Evolutionary conservation across 2,113 vertebrate species (phyloP).

Genomic region (Melanocharis versteri): DNA sequence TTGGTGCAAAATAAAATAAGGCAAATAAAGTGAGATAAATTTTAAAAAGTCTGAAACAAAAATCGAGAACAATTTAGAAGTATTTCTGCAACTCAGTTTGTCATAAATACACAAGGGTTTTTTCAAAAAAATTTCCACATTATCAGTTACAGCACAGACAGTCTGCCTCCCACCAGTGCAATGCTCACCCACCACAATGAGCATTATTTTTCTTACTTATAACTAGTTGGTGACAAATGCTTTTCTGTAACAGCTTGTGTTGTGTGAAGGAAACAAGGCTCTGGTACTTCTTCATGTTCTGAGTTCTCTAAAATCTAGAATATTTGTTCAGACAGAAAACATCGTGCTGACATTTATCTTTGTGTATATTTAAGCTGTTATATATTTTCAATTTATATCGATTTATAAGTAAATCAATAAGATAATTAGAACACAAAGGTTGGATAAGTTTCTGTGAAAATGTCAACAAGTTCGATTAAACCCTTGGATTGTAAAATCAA

Average conservation of each 20-base stretch:
- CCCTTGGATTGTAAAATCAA: background rate
- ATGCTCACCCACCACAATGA: background rate
- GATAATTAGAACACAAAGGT: background rate
- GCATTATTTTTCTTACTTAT: background rate
- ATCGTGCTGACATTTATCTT: background rate
- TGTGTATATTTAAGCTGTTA: background rate
- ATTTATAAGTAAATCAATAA: background rate
- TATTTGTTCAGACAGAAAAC: background rate
- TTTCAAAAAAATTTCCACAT: background rate
- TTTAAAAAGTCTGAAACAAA: background rate
- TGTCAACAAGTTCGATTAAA: background rate
- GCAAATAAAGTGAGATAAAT: background rate
- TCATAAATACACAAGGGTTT: background rate
- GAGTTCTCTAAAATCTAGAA: background rate
- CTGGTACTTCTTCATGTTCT: background rate
- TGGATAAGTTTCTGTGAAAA: background rate
- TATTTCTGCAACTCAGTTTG: background rate
- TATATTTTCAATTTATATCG: background rate
- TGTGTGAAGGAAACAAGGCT: background rate
- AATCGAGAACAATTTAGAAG: background rate
- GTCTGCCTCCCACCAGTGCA: background rate
- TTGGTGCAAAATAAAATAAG: background rate
- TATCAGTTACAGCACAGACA: background rate
- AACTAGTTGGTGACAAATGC: background rate
- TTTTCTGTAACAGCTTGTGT: background rate